Conservation (phyloP, 2,888 invertebrate genomes). For the Nudaria mundana region DNA sequence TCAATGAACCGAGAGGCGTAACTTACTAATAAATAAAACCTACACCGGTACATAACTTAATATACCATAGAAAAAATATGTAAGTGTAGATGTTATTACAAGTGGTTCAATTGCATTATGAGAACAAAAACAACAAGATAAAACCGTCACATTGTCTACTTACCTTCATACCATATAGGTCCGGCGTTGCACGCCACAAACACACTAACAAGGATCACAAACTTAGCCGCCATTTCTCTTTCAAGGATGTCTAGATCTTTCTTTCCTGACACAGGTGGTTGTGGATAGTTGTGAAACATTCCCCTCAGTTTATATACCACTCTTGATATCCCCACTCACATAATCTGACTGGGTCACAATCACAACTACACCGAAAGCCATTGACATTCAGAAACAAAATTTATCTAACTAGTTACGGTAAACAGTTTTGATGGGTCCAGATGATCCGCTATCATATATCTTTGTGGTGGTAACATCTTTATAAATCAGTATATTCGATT, state of each 20-base stretch:
- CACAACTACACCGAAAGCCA: conserved; percentile 54
- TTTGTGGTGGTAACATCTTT: conserved; percentile 31
- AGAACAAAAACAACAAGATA: conserved; percentile 3
- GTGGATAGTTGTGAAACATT: conserved; percentile 64
- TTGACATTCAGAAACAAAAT: conserved; percentile 65
- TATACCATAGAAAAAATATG: neutral
- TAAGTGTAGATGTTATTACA: neutral
- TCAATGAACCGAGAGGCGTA: neutral
- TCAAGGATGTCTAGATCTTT: conserved; percentile 37
- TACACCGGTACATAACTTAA: neutral
- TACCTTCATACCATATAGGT: conserved; percentile 48
- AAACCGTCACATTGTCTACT: conserved; percentile 16
- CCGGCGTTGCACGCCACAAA: conserved; percentile 50
- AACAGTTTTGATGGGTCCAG: conserved; percentile 50
- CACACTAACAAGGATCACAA: conserved; percentile 48
- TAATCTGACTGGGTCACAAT: conserved; percentile 55
- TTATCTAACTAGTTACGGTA: conserved; percentile 62
- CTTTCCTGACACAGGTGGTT: conserved; percentile 50
- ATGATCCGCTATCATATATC: conserved; percentile 56
- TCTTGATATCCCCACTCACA: conserved; percentile 57
- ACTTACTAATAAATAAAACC: neutral
- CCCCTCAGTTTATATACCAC: conserved; percentile 68
- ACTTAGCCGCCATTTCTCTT: conserved; percentile 56
- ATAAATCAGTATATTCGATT: conserved; percentile 33
- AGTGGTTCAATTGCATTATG: neutral